Conservation (phyloP, 1,140 invertebrate genomes). For the Radopholus similis region DNA sequence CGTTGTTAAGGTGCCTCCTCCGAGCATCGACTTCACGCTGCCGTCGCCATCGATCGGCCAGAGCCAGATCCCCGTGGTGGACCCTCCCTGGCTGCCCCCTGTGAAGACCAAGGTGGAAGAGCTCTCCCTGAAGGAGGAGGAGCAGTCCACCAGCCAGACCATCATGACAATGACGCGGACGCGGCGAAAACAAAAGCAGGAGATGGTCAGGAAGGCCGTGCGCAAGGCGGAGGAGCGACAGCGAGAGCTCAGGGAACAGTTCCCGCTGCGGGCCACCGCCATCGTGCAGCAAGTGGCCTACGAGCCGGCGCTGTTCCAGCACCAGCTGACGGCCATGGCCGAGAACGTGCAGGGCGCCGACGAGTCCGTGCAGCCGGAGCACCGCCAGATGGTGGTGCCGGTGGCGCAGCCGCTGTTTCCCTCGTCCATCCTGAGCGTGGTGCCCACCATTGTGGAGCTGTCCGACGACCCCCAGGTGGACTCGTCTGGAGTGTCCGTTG, state of each 20-base stretch:
- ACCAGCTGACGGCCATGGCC: conserved; percentile 23
- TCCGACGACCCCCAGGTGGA: conserved; percentile 92
- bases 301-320: conserved; percentile 82
- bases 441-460: conserved; percentile 86
- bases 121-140: conserved; percentile 95
- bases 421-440: conserved; percentile 87
- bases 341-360: conserved; percentile 36
- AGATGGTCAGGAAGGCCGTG: conserved; percentile 87
- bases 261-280: conserved; percentile 90
- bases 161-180: conserved; percentile 97
- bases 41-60: conserved; percentile 97
- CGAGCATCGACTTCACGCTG: conserved; percentile 95
- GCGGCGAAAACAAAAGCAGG: conserved; percentile 94
- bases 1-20: conserved; percentile 71
- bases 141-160: conserved; percentile 82
- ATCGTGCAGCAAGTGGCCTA: conserved; percentile 74
- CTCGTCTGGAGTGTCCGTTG: conserved; percentile 75
- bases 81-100: conserved; percentile 96
- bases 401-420: conserved; percentile 90
- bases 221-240: conserved; percentile 92
- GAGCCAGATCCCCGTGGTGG: conserved; percentile 79
- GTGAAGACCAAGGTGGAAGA: conserved; percentile 97
- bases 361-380: conserved; percentile 60
- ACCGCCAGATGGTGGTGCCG: conserved; percentile 64
- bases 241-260: conserved; percentile 85